Evolutionary conservation across 1,140 invertebrate genomes (phyloP), one percentile per base, ranked within the genome.

Genomic region (Meloidogyne floridensis): DNA sequence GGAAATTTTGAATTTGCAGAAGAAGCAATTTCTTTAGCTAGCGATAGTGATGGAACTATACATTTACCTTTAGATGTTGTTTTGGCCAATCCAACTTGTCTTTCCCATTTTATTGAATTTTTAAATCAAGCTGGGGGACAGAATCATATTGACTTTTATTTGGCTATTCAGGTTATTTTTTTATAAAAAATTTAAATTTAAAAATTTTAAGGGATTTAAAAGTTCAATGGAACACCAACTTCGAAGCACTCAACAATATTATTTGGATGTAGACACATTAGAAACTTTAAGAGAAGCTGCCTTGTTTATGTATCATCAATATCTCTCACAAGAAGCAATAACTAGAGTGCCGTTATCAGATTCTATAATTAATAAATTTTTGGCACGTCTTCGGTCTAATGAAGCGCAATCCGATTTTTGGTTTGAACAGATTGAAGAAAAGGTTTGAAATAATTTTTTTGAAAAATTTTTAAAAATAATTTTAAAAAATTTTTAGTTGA

Each of bases 361-460:
- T 82, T 87, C 88, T 70, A 87, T 94, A 9, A 91, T 93, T 2
- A 93, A 93, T 80, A 92, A 91, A 86, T 91, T 95, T 56, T 86
- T 93, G 32, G 91, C 92, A 77, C 92, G 93, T 85, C 93, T 95
- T 80, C 93, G 93, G 85, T 65, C 59, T 65, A 93, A 92, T 81
- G 91, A 92, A 84, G 86, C 88, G 78, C 88, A 93, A 11, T 92
- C 92, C 72, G 93, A 95, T 84, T 91, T 91, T 4, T 95, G 95
- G 93, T 97, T 97, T 91, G 95, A 96, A 90, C 94, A 95, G 80
- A 92, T 95, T 11, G 94, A 95, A 90, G 85, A 90, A 18, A 91
- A 91, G 87, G 92, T 92, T 86, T 70, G 8, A 51, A 73, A 75
- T 8, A 10, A 11, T 2, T 54, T 54, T 54, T 65, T n/a, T 47